phyloP scores from a whole-genome alignment of 2,888 invertebrate genomes.

The Acheta domesticus region DNA sequence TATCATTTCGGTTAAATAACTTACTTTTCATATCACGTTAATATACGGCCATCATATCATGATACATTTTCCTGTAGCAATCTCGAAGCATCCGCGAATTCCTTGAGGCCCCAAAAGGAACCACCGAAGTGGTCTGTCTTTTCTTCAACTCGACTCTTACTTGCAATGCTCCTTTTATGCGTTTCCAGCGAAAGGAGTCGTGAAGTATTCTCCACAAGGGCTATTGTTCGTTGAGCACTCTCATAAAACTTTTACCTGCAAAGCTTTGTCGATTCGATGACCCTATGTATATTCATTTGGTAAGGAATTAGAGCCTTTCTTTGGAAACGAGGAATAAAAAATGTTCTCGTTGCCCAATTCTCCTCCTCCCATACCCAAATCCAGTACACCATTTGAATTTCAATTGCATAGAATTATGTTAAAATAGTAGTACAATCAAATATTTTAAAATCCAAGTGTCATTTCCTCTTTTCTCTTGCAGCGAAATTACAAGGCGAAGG shows the following conservation, averaged over 20 bases:
- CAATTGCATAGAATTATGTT: constrained; percentile 1
- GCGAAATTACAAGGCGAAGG: neutral
- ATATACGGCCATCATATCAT: no score
- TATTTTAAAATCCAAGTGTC: constrained; percentile 18
- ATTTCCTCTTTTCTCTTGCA: neutral
- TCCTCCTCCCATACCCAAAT: neutral
- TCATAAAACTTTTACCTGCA: neutral
- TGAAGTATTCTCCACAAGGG: no score
- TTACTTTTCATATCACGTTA: no score
- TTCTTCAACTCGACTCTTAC: no score
- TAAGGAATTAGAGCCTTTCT: neutral
- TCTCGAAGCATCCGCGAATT: no score
- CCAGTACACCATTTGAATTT: neutral
- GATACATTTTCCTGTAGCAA: no score
- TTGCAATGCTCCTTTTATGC: no score
- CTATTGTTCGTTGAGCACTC: no score
- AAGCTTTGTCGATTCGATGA: neutral
- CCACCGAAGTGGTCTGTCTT: no score
- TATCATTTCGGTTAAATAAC: no score
- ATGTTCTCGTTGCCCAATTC: neutral
- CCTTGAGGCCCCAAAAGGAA: no score
- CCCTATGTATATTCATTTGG: constrained; percentile 1
- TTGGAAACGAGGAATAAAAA: constrained; percentile 11
- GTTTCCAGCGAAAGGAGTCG: no score
- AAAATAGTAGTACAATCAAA: constrained; percentile 18